A percentile compares a stretch with the other conserved stretches of the same genome.
These are phyloP conservation scores for Chelon labrosus DNA, from an alignment of 2,797 vertebrate genomes.

Conservation along the genomic window DNA sequence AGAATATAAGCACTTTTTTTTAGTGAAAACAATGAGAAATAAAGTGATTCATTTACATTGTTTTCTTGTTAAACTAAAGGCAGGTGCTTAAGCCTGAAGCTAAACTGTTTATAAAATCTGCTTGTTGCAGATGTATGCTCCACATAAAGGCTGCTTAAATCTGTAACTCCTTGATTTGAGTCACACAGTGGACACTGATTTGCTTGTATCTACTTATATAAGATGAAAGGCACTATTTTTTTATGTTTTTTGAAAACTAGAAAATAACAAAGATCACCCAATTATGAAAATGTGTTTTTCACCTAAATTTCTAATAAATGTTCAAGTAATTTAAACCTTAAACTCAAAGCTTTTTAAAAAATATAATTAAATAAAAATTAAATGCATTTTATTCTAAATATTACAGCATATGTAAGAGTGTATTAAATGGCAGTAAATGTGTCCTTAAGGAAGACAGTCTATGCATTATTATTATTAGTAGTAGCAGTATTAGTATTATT, in stretches of 20 bases:
- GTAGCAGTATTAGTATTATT: too few relatives aligned
- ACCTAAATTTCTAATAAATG: too few relatives aligned
- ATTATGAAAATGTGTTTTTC: not conserved
- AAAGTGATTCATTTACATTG: not conserved
- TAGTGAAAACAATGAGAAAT: not conserved
- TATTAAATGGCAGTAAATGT: not conserved
- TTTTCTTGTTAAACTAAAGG: not conserved
- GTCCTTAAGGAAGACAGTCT: not conserved
- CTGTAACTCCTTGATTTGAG: not conserved
- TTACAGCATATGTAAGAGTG: not conserved
- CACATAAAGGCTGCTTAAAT: not conserved
- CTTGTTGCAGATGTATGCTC: not conserved
- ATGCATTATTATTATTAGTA: not conserved
- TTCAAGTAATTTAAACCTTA: too few relatives aligned
- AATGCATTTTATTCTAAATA: too few relatives aligned
- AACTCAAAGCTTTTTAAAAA: too few relatives aligned
- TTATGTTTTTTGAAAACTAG: not conserved
- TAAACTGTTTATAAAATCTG: not conserved
- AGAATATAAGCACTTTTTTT: not conserved
- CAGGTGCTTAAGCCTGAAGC: not conserved
- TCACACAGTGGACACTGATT: not conserved
- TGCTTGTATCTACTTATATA: too few relatives aligned
- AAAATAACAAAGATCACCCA: not conserved
- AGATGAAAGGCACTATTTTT: not conserved
- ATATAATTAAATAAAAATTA: too few relatives aligned